Base-by-base conservation (phyloP, 2,888 invertebrate genomes). In the Luperina nickerlii region DNA sequence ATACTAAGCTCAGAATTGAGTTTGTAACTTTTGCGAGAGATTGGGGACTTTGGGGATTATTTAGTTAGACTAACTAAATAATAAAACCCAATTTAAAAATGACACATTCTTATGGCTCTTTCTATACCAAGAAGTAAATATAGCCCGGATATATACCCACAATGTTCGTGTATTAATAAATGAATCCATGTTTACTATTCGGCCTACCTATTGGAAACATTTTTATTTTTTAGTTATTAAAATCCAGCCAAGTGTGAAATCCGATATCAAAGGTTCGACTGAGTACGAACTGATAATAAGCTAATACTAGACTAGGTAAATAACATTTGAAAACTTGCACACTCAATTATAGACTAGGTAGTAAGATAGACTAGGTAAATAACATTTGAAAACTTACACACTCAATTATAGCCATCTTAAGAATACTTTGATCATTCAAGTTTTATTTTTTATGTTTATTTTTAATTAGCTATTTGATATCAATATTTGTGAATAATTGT, bases 171-270 rank as follows among this genome's bases (percentile, higher is more conserved):
- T 66, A 51, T 69, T 24, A 68, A 48, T 45, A 24, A 32, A 70
- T 51, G 42, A 83, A 77, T 51, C 70, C 65, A 38, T 66, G 42
- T 76, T 74, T 15, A n/a, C 9, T 62, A 45, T 69, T 54, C 54
- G 48, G 20, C 15, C 54, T 54, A 54, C 8, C 42, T 63, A 38
- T 71, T 67, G 15, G 63, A 60, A 78, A 72, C 38, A 38, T 6
- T 38, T 38, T 38, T 38, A 38, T 6, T 38, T 38, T 38, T 38
- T 38, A 38, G 38, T 38, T 38, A 38, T 38, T 78, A 84, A 70
- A 84, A 63, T 42, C 9, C 60, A 66, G 45, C 15, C 70, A 85
- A 68, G 85, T 83, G 85, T 80, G 71, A 85, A 71, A 75, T 85
- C 27, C 74, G 57, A 84, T 80, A 85, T 75, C 63, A 80, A 80